Percentiles rank a stretch among this genome's conserved stretches.
These are phyloP conservation scores for Ectemnius lituratus DNA, from an alignment of 2,888 invertebrate genomes.

Conservation along the genomic window DNA sequence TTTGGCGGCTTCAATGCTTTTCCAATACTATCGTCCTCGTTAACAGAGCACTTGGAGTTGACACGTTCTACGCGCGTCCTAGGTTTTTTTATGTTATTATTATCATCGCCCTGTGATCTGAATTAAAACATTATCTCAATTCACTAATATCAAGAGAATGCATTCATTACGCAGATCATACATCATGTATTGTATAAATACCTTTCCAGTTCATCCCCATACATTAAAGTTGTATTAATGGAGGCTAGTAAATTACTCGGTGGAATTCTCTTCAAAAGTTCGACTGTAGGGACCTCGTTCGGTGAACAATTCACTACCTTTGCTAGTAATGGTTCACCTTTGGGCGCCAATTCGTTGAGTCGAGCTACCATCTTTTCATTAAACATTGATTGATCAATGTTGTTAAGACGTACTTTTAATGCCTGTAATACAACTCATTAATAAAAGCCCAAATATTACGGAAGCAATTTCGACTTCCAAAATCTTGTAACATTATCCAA, in stretches of 20 bases:
- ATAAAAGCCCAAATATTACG: no score
- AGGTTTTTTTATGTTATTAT: slow-evolving; percentile 64
- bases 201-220: slow-evolving; percentile 80
- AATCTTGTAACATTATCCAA: background rate
- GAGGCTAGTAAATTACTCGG: slow-evolving; percentile 83
- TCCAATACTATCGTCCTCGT: slow-evolving; percentile 36
- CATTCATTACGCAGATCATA: no score
- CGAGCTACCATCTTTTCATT: slow-evolving; percentile 73
- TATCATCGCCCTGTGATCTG: slow-evolving; percentile 62
- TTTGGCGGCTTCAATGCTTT: slow-evolving; percentile 73
- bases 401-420: slow-evolving; percentile 80
- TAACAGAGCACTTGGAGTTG: slow-evolving; percentile 42
- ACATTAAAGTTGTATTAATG: slow-evolving; percentile 86
- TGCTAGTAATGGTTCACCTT: slow-evolving; percentile 81
- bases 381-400: slow-evolving; percentile 80
- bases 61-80: slow-evolving; percentile 60
- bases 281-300: slow-evolving; percentile 79
- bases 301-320: slow-evolving; percentile 67
- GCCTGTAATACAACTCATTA: slow-evolving; percentile 38
- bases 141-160: background rate
- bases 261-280: slow-evolving; percentile 84
- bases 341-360: slow-evolving; percentile 78
- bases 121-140: slow-evolving; percentile 8
- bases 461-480: background rate
- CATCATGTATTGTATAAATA: slow-evolving; percentile 39